These are phyloP conservation scores for Tineola bisselliella DNA, from an alignment of 2,888 invertebrate genomes.

Conservation along the genomic window DNA sequence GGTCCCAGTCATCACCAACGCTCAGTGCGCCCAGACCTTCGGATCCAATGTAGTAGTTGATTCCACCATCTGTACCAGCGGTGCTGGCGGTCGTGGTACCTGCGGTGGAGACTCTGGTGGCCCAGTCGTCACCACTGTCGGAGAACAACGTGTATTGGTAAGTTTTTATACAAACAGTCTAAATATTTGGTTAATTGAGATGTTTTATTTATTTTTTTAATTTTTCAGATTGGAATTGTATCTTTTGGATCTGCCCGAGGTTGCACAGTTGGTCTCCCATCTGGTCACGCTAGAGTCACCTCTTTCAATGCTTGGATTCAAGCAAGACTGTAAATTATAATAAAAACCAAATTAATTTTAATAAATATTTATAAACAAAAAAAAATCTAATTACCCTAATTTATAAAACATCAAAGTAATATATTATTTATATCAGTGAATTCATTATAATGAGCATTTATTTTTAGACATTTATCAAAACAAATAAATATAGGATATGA, in stretches of 20 bases:
- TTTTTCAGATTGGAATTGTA: constrained; percentile 30
- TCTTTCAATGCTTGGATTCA: constrained; percentile 18
- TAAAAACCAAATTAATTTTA: no score
- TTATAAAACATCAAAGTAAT: not conserved
- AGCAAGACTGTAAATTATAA: constrained; percentile 9
- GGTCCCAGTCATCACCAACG: constrained; percentile 25
- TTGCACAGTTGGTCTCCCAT: constrained; percentile 22
- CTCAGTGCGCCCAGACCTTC: constrained; percentile 28
- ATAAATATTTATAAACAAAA: not conserved
- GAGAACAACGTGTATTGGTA: constrained; percentile 17
- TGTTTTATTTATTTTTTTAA: not conserved
- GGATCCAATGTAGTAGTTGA: constrained; percentile 21
- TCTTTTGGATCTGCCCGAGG: constrained; percentile 28
- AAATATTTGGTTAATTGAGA: not conserved
- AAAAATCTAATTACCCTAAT: not conserved
- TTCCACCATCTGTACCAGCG: constrained; percentile 33
- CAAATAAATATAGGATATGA: no score
- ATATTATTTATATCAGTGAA: not conserved
- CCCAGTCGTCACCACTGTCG: constrained; percentile 17
- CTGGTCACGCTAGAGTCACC: constrained; percentile 23
- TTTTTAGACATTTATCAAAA: not conserved
- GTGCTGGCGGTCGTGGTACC: constrained; percentile 27
- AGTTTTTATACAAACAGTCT: not conserved
- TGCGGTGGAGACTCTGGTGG: constrained; percentile 27
- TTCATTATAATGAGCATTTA: not conserved